Conservation (phyloP, 2,888 invertebrate genomes). For the Blera fallax region DNA sequence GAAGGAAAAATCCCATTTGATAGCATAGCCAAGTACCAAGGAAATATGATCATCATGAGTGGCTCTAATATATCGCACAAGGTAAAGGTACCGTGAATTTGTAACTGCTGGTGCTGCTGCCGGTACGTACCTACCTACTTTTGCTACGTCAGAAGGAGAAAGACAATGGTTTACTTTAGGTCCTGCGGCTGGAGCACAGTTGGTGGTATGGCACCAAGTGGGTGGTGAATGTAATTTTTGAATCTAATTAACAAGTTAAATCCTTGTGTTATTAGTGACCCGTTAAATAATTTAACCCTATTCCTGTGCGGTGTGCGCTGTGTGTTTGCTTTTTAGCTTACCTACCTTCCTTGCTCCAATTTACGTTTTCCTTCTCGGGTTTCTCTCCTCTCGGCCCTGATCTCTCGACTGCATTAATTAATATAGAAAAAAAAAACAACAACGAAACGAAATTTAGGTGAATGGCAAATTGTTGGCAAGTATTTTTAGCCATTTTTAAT, state of each 20-base stretch:
- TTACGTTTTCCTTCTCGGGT: neutral
- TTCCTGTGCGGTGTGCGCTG: slow-evolving; percentile 2
- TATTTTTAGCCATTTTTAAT: slow-evolving; percentile 37
- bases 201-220: neutral
- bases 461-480: slow-evolving; percentile 41
- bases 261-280: slow-evolving; percentile 67
- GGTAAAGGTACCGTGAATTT: neutral
- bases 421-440: slow-evolving; percentile 17
- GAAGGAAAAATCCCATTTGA: slow-evolving; percentile 40
- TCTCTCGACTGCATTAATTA: slow-evolving; percentile 53
- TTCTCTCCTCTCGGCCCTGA: neutral
- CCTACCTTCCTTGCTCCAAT: slow-evolving; percentile 39
- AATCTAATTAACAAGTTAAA: slow-evolving; percentile 71
- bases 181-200: neutral
- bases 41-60: slow-evolving; percentile 70
- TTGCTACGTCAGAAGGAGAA: neutral
- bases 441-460: slow-evolving; percentile 34
- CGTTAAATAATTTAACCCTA: slow-evolving; percentile 64
- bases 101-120: neutral
- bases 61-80: slow-evolving; percentile 33
- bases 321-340: slow-evolving; percentile 42
- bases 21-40: slow-evolving; percentile 36
- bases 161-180: slow-evolving; percentile 33
- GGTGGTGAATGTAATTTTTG: slow-evolving; percentile 52
- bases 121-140: too few species aligned